Evolutionary conservation across 2,888 invertebrate genomes (phyloP), one percentile per base, ranked within the genome.

Genomic region (Charanyca ferruginea): DNA sequence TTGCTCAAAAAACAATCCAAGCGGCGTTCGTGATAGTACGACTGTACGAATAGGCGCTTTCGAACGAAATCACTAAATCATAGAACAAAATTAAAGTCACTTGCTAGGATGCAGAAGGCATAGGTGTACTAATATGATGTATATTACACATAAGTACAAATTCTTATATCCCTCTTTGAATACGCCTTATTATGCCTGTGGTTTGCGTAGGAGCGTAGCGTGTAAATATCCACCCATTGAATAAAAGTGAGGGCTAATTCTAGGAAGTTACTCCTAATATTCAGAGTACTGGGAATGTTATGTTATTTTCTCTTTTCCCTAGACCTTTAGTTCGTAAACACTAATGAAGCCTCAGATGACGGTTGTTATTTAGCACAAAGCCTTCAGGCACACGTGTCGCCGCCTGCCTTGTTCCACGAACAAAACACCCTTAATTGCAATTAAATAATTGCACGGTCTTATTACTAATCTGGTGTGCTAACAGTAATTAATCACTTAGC

Each of bases 401-500:
- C 25, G 11, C 35, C 25, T 22, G 35, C 57, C 18, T 32, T 13
- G 18, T 25, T 51, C 45, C n/a, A 18, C 49, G 25, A 59, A 55
- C 49, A 73, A 65, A 65, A 66, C 47, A 32, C 22, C 41, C 22
- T 65, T 68, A 81, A 53, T 75, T 72, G 58, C 51, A 63, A 63
- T 57, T 63, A 65, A 81, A 81, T 67, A 60, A 70, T 63, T 44
- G 53, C 47, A 66, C 41, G 44, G 67, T 59, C 25, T 38, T 63
- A 67, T 70, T 63, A 64, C 48, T 70, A 62, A 79, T 63, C 58
- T 54, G 23, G 45, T 57, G 41, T 45, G 44, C 55, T 48, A 48
- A 57, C 25, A 52, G 49, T 70, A 67, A 82, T 79, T 83, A 69
- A 82, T 83, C 74, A 79, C 48, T 70, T 71, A 53, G 73, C 79